Evolutionary conservation across 2,888 invertebrate genomes (phyloP), one percentile per base, ranked within the genome.

Genomic region (Drosophila phalerata): DNA sequence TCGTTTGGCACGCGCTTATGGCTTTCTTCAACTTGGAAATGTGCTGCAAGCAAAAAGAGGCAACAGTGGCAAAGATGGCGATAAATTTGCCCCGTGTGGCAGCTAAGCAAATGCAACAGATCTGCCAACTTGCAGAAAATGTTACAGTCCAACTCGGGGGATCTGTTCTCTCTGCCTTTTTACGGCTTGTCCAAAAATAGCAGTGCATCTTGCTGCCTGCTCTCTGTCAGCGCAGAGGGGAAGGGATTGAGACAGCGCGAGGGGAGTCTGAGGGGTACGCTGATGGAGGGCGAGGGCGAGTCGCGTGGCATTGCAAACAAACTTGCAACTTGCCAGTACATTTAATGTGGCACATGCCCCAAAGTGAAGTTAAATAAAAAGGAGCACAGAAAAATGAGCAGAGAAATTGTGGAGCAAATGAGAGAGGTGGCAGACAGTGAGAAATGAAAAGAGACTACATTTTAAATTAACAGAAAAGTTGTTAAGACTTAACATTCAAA

Each of bases 21-120:
- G 75, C 66, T 76, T 85, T 71, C 88, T 74, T 81, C 79, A 75
- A 77, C 77, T 72, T 86, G 79, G 66, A 66, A 66, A 38, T 47
- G 60, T 60, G 49, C 15, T 53, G 61, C 53, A 45, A 30, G 17
- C 47, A 28, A 9, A n/a, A 8, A 30, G 40, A 28, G 15, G 40
- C 47, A 48, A 8, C 47, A 38, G 30, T 15, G 28, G 11, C 30
- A 48, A n/a, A 22, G 55, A 30, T 25, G 61, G 56, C 73, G 56
- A 73, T 73, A 77, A 74, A 77, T 77, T 73, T 49, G 52, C 57
- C 32, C 48, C 40, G 32, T 38, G 69, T 38, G 47, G 43, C 73
- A 71, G 58, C 75, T 75, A 51, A 69, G 74, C 71, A 63, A 71
- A 63, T 63, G 67, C 37, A 22, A 69, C 48, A 38, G 63, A 61